Evolutionary conservation across 2,797 vertebrate species (phyloP).

Genomic region (Numenius phaeopus): DNA sequence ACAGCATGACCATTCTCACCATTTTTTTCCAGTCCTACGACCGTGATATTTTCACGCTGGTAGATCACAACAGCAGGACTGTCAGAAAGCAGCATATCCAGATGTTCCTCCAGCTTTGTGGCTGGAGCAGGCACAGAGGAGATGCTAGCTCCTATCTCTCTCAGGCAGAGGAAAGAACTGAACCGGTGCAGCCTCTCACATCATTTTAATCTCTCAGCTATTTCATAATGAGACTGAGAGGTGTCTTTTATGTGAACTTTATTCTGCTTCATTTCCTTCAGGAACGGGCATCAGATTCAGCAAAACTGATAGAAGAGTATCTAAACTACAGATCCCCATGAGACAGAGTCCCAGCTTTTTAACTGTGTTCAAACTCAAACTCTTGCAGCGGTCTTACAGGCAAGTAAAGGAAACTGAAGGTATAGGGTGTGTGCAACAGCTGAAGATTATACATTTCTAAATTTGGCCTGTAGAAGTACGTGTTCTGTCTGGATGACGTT

Average conservation of each 20-base stretch:
- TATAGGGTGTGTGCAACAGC: fast-evolving
- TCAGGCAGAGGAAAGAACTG: neutral
- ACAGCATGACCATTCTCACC: neutral
- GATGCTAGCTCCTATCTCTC: neutral
- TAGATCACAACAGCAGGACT: neutral
- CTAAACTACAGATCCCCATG: neutral
- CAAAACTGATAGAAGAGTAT: neutral
- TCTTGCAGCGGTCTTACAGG: neutral
- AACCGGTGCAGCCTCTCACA: neutral
- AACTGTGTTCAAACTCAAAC: neutral
- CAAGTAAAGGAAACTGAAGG: neutral
- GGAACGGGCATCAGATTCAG: neutral
- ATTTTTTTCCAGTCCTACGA: neutral
- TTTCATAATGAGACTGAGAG: neutral
- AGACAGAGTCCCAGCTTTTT: neutral
- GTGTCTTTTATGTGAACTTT: neutral
- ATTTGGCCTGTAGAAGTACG: neutral
- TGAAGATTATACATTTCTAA: neutral
- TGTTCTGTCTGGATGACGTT: neutral
- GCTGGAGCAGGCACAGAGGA: too few relatives aligned
- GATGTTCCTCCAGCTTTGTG: neutral
- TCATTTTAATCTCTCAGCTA: neutral
- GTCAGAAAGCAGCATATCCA: neutral
- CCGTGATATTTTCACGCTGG: neutral
- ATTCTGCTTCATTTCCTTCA: neutral